Evolutionary conservation across 2,888 invertebrate genomes (phyloP), one percentile per base, ranked within the genome.

Genomic region (Nysson spinosus): DNA sequence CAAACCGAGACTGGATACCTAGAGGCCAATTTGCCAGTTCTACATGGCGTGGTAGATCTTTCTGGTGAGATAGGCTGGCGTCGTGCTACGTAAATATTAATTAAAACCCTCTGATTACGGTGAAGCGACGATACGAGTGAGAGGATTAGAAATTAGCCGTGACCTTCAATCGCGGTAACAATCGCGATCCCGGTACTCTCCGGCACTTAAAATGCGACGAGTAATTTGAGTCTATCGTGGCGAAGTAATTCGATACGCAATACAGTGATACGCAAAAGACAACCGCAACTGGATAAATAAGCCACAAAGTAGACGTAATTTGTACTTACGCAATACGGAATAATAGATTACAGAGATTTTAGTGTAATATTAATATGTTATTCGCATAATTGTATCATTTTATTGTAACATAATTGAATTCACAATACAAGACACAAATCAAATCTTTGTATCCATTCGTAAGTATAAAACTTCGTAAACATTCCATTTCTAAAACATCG

Each of bases 121-220:
- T 20, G 16, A 17, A 20, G 16, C 19, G 19, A 17, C 34, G 26
- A 26, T 14, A 37, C 49, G 37, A 49, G 49, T 26, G 49, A 35
- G 49, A 49, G 37, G 24, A 26, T 37, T 17, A 35, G 35, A 32
- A 20, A 50, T 56, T 56, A 49, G 19, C 26, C 49, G 22, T 49
- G 49, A 44, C 39, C 55, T 43, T 62, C 35, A 28, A 26, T n/a
- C 12, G 20, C 28, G 28, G 3, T n/a, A n/a, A 26, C 28, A 28
- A 43, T 28, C 6, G n/a, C 28, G n/a, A 43, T 9, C 7, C 4
- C 7, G 11, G 4, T 2, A 30, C 24, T 35, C 26, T 6, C 7
- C 9, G 11, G 26, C 50, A 35, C 19, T 50, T 30, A 37, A 16
- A 55, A 30, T 9, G 14, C 7, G 32, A 37, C 28, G 4, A 11